Base-by-base conservation (phyloP, 2,888 invertebrate genomes). In the Thereva unica region DNA sequence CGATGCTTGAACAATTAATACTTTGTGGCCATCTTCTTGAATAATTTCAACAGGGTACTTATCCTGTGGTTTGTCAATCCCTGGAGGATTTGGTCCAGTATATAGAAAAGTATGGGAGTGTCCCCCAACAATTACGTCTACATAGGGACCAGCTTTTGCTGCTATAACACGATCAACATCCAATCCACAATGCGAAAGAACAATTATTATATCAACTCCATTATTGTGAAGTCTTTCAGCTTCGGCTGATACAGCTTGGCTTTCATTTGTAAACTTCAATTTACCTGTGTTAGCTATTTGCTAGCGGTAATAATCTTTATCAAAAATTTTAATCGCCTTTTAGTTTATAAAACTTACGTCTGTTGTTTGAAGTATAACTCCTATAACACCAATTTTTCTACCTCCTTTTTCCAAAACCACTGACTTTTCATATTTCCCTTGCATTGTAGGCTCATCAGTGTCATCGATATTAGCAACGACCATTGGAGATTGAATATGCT, bases 51-150 rank as follows among this genome's bases (percentile, higher is more conserved):
- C 87, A 0, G 93, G 93, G 80, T 94, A 94, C 0, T 85, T 83
- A 5, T 88, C 88, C 9, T 72, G 75, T 0, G 87, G 81, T 0
- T 57, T 81, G 70, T 87, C 86, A 0, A 85, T 85, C 23, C 85
- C 86, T 0, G 86, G 86, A 0, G 82, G 76, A 1, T 76, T 80
- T 2, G 82, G 82, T 0, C 84, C 84, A 5, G 87, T 87, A 77
- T 86, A 93, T 0, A 94, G 83, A 72, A 94, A 86, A 0, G 90
- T 88, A 77, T 95, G 91, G 0, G 91, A 89, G 77, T 94, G 94
- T 0, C 88, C 91, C 4, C 94, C 94, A n/a, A 95, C 89, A 66
- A 95, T 89, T 0, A 94, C 83, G 76, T 93, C 91, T 63, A 95
- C 85, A 41, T 87, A 85, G 0, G 86, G 84, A 2, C 89, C 85